phyloP scores from a whole-genome alignment of 2,113 vertebrate species.

The Trematomus loennbergii region DNA sequence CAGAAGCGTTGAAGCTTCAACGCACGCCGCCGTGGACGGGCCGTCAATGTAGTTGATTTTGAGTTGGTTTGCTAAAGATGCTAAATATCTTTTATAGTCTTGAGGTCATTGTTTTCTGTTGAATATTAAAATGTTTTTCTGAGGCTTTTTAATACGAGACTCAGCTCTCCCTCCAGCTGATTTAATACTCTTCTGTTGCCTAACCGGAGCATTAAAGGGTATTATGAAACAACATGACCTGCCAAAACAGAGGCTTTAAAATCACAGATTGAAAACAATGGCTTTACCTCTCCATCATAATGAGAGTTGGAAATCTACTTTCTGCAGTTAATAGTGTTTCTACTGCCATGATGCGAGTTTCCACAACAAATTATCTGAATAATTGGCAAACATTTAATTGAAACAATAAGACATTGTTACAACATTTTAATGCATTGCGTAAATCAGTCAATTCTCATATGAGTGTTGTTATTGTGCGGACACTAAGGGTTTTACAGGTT shows the following conservation, averaged over 20 bases:
- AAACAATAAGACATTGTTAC: conserved; percentile 1
- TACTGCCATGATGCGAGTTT: conserved; percentile 9
- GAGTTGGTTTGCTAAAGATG: not conserved
- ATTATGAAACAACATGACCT: conserved; percentile 50
- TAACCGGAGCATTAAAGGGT: conserved; percentile 36
- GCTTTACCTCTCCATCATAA: conserved; percentile 25
- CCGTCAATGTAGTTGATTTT: not conserved
- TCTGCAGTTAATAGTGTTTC: not conserved
- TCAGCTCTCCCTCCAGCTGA: not conserved
- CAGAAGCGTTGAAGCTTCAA: no score
- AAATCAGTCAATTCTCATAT: not conserved
- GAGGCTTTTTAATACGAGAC: not conserved
- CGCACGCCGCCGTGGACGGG: no score
- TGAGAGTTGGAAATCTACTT: conserved; percentile 9
- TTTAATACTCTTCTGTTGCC: conserved; percentile 34
- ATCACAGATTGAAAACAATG: conserved; percentile 36
- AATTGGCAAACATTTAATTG: conserved; percentile 5
- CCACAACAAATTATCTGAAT: conserved; percentile 3
- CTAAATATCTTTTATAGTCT: not conserved
- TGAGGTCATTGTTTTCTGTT: not conserved
- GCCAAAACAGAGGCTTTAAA: conserved; percentile 58
- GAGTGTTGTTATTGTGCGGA: not conserved
- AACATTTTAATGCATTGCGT: not conserved
- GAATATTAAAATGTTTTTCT: not conserved
- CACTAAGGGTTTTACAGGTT: not conserved